phyloP scores from a whole-genome alignment of 2,113 vertebrate species.

The Gymnarchus niloticus region DNA sequence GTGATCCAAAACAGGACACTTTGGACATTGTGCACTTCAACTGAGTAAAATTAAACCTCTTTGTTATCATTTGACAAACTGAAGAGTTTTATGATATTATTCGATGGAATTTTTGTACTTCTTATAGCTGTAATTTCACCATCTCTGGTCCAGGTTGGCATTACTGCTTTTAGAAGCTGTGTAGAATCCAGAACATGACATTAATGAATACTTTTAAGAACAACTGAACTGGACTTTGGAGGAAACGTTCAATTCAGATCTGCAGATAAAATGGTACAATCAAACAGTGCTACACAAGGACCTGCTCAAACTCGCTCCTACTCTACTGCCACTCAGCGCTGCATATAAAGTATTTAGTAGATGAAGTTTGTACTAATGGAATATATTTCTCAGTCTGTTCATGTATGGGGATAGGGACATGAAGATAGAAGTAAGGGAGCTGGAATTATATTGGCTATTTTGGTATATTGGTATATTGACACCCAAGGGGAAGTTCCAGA shows the following conservation, averaged over 20 bases:
- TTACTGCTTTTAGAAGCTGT: background rate
- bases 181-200: background rate
- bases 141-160: background rate
- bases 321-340: background rate
- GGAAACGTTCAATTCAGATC: background rate
- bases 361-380: background rate
- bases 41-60: background rate
- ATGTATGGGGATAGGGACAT: too few relatives aligned
- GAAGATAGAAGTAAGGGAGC: too few relatives aligned
- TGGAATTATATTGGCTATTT: too few relatives aligned
- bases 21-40: background rate
- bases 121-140: background rate
- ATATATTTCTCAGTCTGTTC: too few relatives aligned
- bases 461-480: too few relatives aligned
- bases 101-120: background rate
- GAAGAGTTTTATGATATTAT: background rate
- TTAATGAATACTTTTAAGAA: conserved; percentile 8
- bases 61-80: background rate
- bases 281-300: background rate
- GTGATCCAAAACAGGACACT: background rate
- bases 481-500: too few relatives aligned
- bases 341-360: background rate
- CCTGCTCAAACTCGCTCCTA: background rate
- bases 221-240: background rate
- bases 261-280: too few relatives aligned